These are phyloP conservation scores for Poeciliopsis prolifica DNA, from an alignment of 2,113 vertebrate genomes.

Conservation along the genomic window DNA sequence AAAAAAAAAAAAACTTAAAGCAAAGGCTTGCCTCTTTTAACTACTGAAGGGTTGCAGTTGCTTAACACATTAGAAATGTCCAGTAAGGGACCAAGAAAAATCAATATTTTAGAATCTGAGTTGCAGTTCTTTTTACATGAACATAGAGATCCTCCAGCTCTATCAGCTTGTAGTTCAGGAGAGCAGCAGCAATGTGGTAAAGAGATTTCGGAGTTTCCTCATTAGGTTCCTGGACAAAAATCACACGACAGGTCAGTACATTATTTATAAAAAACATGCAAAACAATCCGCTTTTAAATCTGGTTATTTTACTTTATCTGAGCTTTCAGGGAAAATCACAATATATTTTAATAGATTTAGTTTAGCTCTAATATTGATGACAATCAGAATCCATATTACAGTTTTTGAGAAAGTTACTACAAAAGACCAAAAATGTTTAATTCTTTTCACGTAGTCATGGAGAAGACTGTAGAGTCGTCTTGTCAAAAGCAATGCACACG, in stretches of 20 bases:
- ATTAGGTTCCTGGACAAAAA: conserved; percentile 88
- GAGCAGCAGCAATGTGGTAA: conserved; percentile 95
- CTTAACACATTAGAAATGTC: neutral
- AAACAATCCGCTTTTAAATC: neutral
- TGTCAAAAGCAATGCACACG: too few species aligned
- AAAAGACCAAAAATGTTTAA: too few species aligned
- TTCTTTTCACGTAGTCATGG: too few species aligned
- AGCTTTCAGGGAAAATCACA: neutral
- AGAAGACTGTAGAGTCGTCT: too few species aligned
- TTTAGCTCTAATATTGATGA: neutral
- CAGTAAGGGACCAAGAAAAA: neutral
- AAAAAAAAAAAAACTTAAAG: neutral
- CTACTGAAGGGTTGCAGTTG: neutral
- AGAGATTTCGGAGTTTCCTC: conserved; percentile 95
- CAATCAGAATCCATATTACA: too few species aligned
- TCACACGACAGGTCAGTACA: neutral
- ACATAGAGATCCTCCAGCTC: conserved; percentile 97
- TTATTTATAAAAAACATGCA: neutral
- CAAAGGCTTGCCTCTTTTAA: neutral
- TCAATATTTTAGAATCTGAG: neutral
- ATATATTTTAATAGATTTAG: too few species aligned
- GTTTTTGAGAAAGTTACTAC: too few species aligned
- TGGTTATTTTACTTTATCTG: neutral
- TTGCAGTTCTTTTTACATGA: conserved; percentile 83
- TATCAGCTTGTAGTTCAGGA: conserved; percentile 95